Evolutionary conservation across 2,113 vertebrate genomes (phyloP).

Genomic region (Alosa alosa): DNA sequence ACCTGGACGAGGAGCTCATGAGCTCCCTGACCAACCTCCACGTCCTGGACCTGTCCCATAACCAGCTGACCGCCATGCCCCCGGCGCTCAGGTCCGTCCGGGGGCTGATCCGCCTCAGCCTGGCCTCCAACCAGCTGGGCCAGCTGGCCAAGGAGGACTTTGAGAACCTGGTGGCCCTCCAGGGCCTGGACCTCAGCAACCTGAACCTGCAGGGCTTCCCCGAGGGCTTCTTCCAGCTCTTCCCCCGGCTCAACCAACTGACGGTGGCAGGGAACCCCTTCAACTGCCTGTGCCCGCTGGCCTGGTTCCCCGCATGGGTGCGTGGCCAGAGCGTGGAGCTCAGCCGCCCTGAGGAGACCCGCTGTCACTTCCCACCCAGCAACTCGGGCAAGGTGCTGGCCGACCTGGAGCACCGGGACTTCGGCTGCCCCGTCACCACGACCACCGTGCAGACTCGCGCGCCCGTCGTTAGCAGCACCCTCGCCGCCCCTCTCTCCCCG

Average conservation of each 20-base stretch:
- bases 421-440: slow-evolving; percentile 89
- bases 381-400: slow-evolving; percentile 84
- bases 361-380: slow-evolving; percentile 91
- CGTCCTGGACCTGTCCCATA: slow-evolving; percentile 86
- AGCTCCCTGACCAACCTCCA: slow-evolving; percentile 82
- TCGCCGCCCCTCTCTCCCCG: slow-evolving; percentile 42
- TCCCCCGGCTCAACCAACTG: slow-evolving; percentile 76
- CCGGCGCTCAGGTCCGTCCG: slow-evolving; percentile 67
- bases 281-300: slow-evolving; percentile 89
- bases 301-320: slow-evolving; percentile 91
- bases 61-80: slow-evolving; percentile 77
- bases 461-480: slow-evolving; percentile 59
- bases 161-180: slow-evolving; percentile 72
- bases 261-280: slow-evolving; percentile 89
- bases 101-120: slow-evolving; percentile 79
- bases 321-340: slow-evolving; percentile 68
- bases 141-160: slow-evolving; percentile 79
- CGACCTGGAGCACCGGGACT: slow-evolving; percentile 80
- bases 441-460: slow-evolving; percentile 72
- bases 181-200: slow-evolving; percentile 89
- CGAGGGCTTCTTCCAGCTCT: slow-evolving; percentile 73
- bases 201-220: slow-evolving; percentile 86
- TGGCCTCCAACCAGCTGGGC: slow-evolving; percentile 85
- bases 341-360: slow-evolving; percentile 82
- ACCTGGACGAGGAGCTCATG: slow-evolving; percentile 78